Evolutionary conservation across 2,797 vertebrate genomes (phyloP).

Genomic region (Anas acuta): DNA sequence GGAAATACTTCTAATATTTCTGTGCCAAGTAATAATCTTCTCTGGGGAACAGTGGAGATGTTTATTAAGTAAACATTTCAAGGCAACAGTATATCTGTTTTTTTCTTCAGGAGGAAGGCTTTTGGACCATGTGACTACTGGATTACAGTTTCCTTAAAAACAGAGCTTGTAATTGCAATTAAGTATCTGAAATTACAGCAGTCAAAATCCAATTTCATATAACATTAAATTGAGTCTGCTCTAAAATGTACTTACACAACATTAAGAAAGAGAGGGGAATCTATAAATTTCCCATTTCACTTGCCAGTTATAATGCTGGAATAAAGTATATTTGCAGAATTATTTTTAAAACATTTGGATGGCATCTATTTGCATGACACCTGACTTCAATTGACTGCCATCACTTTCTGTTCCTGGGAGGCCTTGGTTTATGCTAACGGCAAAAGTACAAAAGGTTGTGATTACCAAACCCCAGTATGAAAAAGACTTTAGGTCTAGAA

Average conservation of each 20-base stretch:
- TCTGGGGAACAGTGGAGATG: neutral
- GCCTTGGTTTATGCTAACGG: neutral
- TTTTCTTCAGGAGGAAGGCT: neutral
- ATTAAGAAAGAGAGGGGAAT: neutral
- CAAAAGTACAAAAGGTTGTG: neutral
- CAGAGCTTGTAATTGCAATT: slow-evolving; percentile 44
- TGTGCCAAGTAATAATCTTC: neutral
- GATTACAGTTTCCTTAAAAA: slow-evolving; percentile 43
- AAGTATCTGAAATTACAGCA: slow-evolving; percentile 62
- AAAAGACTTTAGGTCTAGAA: slow-evolving; percentile 4
- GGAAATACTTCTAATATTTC: neutral
- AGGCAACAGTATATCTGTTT: rapidly evolving
- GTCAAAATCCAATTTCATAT: slow-evolving; percentile 56
- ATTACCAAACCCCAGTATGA: neutral
- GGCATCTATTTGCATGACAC: neutral
- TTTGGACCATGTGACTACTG: neutral
- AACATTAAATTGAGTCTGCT: slow-evolving; percentile 32
- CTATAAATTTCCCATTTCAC: neutral
- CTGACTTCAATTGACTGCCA: neutral
- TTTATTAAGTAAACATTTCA: neutral
- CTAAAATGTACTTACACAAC: slow-evolving; percentile 35
- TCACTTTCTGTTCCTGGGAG: neutral
- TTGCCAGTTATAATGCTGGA: neutral
- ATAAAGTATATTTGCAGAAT: neutral
- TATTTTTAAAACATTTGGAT: neutral